A percentile compares a stretch with the other conserved stretches of the same genome.
Conservation (phyloP, 2,888 invertebrate species). For the Hartigia nigra region DNA sequence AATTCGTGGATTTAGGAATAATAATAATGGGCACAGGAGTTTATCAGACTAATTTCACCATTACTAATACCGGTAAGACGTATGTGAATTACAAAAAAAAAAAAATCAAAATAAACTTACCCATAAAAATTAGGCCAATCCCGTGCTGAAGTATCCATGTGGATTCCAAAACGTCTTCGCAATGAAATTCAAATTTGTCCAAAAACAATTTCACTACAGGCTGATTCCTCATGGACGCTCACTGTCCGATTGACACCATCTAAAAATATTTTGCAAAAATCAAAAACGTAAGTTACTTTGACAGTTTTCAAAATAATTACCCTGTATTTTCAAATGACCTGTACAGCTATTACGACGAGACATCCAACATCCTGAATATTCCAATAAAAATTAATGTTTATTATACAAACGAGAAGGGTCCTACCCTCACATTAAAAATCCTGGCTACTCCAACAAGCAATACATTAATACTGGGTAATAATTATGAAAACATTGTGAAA, state of each 20-base stretch:
- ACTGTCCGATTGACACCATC: not conserved
- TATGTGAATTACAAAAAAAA: too few species aligned
- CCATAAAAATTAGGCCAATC: not conserved
- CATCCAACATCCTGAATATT: not conserved
- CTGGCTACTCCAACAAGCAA: not conserved
- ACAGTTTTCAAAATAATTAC: not conserved
- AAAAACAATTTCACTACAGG: not conserved
- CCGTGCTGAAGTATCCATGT: not conserved
- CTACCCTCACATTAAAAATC: not conserved
- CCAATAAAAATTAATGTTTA: not conserved
- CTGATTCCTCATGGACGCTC: not conserved
- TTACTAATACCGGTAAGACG: slow-evolving; percentile 26
- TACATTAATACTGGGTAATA: not conserved
- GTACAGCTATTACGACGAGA: not conserved
- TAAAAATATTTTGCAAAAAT: not conserved
- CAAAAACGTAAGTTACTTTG: not conserved
- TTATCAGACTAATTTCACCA: slow-evolving; percentile 26
- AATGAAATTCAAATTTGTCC: slow-evolving; percentile 1
- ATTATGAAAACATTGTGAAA: not conserved
- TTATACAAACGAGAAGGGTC: not conserved
- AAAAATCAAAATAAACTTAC: not conserved
- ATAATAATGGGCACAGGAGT: slow-evolving; percentile 24
- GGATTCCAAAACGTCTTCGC: not conserved
- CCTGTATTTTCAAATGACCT: not conserved
- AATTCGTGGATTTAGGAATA: slow-evolving; percentile 29